Base-by-base conservation (phyloP, 2,113 vertebrate species). In the Ictidomys tridecemlineatus region DNA sequence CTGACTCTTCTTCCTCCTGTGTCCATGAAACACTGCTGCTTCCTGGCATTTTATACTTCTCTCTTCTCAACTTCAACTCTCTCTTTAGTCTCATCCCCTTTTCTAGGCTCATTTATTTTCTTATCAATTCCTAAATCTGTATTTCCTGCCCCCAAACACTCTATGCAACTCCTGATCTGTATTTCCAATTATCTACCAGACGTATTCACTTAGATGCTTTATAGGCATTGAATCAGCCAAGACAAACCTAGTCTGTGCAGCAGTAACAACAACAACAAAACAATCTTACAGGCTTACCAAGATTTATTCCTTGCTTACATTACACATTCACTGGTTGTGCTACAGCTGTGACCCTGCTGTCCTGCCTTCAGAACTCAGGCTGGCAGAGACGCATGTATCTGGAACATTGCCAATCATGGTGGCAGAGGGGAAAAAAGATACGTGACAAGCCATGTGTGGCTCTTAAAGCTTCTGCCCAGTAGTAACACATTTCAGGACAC, bases 401-500 rank as follows among this genome's bases (percentile, higher is more conserved):
- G 91, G 77, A 96, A 78, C 72, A 10, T 53, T 5, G 63, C 67
- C 88, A 83, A 67, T 90, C 39, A 42, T 90, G 73, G 24, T 91
- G 51, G n/a, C 61, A 67, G 89, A 85, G 53, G 70, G 39, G 48
- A 4, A 20, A 82, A 91, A 63, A 79, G 69, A 94, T 72, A 86
- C 7, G 34, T 0, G 8, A 69, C 45, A 74, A 92, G 70, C 63
- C 30, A 30, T 34, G 26, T 65, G 58, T 96, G 63, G 28, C 61
- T 86, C 63, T 89, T 95, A 82, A 91, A 89, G 73, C 48, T 90
- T 92, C 88, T 94, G 76, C 95, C 63, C 74, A 93, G 86, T 93
- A 97, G 89, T 89, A 77, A 91, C 37, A 72, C 86, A 89, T 86
- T 90, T 97, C 80, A 80, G 48, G 34, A 34, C 83, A 72, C 63